Base-by-base conservation (phyloP, 2,797 vertebrate genomes). In the Falco biarmicus region DNA sequence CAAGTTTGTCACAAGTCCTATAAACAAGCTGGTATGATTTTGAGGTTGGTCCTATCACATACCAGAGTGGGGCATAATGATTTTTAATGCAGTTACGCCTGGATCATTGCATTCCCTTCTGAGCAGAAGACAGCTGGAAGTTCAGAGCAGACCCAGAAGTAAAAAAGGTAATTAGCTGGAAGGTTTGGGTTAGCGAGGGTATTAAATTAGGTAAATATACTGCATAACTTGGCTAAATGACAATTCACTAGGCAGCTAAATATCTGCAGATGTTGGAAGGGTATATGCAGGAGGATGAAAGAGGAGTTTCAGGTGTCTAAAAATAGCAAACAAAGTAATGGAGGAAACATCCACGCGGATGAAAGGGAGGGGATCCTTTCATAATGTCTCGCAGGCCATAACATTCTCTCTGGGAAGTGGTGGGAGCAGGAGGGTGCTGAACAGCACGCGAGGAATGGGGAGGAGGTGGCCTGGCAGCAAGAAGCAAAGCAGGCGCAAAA, bases 221-320 rank as follows among this genome's bases (percentile, higher is more conserved):
- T 3, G 26, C 43, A 17, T 50, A 70, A 32, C 48, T 89, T 90
- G 81, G 81, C 92, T 74, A 24, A 43, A 8, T 50, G 84, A 82
- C 76, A 91, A 4, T 29, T 93, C n/a, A 7, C 64, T 53, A 37
- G 53, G 15, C 39, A 71, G 64, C 32, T 17, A 60, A 31, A 83
- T 94, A 66, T 94, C 74, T 93, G 59, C 84, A 89, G 92, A 43
- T 64, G 51, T 31, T 32, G 61, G 50, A 50, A 90, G 56, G 21
- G 28, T 19, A 37, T 34, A 20, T 26, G 32, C 9, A 48, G 17
- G 26, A 37, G 0, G 2, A 25, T 59, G 48, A 43, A 51, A 73
- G 76, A 80, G 34, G 54, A 87, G 34, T 54, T 95, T 76, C 86
- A 87, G 80, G 61, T 95, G 80, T 32, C 61, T 68, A 86, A 96